Evolutionary conservation across 1,140 invertebrate genomes (phyloP), one percentile per base, ranked within the genome.

Genomic region (Brachionus rotundiformis): DNA sequence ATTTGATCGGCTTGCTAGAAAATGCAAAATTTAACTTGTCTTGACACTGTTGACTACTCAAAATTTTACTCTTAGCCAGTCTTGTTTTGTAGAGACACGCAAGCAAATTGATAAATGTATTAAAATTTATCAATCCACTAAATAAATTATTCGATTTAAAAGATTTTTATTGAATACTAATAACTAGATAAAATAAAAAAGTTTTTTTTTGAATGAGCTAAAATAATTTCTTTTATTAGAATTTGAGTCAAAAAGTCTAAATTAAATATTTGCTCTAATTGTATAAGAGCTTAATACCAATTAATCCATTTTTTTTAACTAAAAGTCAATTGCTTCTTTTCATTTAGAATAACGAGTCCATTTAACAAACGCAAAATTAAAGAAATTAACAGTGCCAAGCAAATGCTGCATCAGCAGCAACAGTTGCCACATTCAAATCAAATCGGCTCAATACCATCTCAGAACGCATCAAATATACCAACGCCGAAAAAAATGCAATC

Each of bases 311-410:
- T 36, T 36, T 25, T 41, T 36, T 16, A 29, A 33, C 39, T 73
- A 13, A 13, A 44, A 13, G 10, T 44, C 19, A 25, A 44, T 25
- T 44, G 16, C 23, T 73, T 73, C 44, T 19, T 44, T 44, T 44
- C 44, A 73, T 73, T 79, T 79, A 79, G 76, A 79, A 33, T 79
- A 19, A 59, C 76, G 19, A 79, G 76, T 59, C 76, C 76, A 13
- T 79, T 79, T n/a, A 79, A 79, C 47, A 79, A 79, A 63, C 76
- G 76, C 16, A 79, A 79, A 63, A 63, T 79, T 63, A 79, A 79
- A 33, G 76, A 79, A 79, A 39, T 63, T 39, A 54, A 54, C 6
- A 16, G 13, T 19, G 16, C 44, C 10, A 79, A 63, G 29, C 44
- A 79, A 23, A 23, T 79, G 76, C 76, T 79, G 47, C 76, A 79